Base-by-base conservation (phyloP, 2,113 vertebrate species). In the Vulpes vulpes region DNA sequence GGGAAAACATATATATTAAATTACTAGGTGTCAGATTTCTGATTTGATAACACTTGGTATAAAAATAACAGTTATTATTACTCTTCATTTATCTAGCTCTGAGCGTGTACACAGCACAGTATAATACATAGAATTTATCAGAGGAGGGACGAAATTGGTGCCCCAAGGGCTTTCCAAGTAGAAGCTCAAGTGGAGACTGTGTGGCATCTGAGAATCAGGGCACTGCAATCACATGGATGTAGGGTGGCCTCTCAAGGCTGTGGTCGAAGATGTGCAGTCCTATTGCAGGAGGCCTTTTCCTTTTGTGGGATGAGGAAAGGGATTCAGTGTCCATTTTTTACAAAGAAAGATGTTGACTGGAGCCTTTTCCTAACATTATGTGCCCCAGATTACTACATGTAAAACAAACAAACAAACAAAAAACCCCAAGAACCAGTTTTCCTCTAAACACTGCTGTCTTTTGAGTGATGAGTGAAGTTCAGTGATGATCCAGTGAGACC, bases 21-120 rank as follows among this genome's bases (percentile, higher is more conserved):
- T 98, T 96, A 98, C 97, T 98, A 96, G 96, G 97, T 97, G 95
- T 98, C 97, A 98, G 95, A 78, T 96, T 98, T 98, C 95, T 98
- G 98, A 98, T 97, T 98, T 98, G 96, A 98, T 98, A 98, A 98
- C 98, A 96, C 85, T 97, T 87, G 95, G 97, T 97, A 69, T 98
- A 96, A 98, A 98, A 98, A 98, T 98, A 97, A 97, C 97, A 91
- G 98, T 97, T 98, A 98, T 97, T 97, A 98, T 97, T 98, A 97
- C 95, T 98, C 96, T 98, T 98, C 96, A 98, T 97, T 97, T 97
- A 98, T 97, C 96, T 95, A 94, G 97, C 91, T 94, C 91, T 87
- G 82, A 94, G 96, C 97, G 79, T 65, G 89, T 95, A 96, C 95
- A 91, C 67, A 90, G 88, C 91, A 88, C 95, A 96, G 94, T 88